These are phyloP conservation scores for Graptemys geographica DNA, from an alignment of 2,797 vertebrate genomes.

Conservation along the genomic window DNA sequence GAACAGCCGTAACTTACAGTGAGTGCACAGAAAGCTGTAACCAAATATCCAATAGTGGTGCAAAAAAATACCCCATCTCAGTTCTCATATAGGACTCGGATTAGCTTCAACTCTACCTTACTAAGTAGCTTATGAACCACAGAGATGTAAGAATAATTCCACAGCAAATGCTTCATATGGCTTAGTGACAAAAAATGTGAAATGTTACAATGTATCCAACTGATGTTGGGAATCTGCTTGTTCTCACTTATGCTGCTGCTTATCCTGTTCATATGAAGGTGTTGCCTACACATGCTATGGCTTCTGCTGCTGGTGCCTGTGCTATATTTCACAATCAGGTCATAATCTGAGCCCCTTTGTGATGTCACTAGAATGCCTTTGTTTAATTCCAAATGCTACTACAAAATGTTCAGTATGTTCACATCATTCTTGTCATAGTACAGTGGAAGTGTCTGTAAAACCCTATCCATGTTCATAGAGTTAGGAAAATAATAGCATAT, in stretches of 20 bases:
- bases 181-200: slow-evolving; percentile 49
- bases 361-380: neutral
- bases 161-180: neutral
- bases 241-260: neutral
- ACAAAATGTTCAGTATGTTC: neutral
- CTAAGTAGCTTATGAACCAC: slow-evolving; percentile 57
- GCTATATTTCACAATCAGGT: neutral
- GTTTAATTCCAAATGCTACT: neutral
- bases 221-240: slow-evolving; percentile 17
- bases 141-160: slow-evolving; percentile 50
- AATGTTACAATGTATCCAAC: neutral
- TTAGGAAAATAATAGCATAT: neutral
- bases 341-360: neutral
- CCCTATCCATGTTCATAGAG: neutral
- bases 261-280: neutral
- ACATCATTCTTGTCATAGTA: neutral
- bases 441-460: slow-evolving; percentile 3
- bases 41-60: neutral
- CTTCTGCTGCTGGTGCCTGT: neutral
- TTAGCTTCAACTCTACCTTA: slow-evolving; percentile 32
- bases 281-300: neutral
- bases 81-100: neutral
- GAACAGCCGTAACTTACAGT: slow-evolving; percentile 23
- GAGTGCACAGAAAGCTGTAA: neutral
- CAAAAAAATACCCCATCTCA: neutral